Conservation (phyloP, 2,113 vertebrate genomes). For the Pan paniscus region DNA sequence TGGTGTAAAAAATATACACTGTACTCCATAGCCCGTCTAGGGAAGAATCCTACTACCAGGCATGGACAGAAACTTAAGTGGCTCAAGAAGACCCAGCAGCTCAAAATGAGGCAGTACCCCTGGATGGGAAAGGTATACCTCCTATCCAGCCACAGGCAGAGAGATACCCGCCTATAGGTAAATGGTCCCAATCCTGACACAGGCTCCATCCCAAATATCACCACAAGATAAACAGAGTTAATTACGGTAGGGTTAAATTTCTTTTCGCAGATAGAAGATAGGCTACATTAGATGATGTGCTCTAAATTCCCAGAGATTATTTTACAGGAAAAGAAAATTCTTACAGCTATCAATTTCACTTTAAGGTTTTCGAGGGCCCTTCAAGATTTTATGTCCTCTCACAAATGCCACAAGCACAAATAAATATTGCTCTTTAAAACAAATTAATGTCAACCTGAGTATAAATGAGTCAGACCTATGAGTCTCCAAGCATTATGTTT, state of each 20-base stretch:
- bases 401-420: slow-evolving; percentile 2
- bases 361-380: not conserved
- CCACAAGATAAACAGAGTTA: not conserved
- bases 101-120: not conserved
- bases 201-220: not conserved
- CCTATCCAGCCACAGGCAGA: not conserved
- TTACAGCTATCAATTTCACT: not conserved
- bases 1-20: not conserved
- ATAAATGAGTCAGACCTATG: slow-evolving; percentile 38
- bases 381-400: slow-evolving; percentile 14
- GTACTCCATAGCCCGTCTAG: not conserved
- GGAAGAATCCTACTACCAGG: not conserved
- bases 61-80: not conserved
- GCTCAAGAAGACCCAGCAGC: not conserved
- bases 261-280: not conserved
- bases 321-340: slow-evolving; percentile 21
- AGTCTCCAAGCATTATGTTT: not conserved
- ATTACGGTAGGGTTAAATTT: not conserved
- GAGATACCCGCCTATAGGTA: not conserved
- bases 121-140: not conserved
- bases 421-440: slow-evolving; percentile 8
- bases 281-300: not conserved
- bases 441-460: slow-evolving; percentile 56
- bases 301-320: not conserved
- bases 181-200: not conserved